Conservation (phyloP, 2,797 vertebrate genomes). For the Poecilia wingei region DNA sequence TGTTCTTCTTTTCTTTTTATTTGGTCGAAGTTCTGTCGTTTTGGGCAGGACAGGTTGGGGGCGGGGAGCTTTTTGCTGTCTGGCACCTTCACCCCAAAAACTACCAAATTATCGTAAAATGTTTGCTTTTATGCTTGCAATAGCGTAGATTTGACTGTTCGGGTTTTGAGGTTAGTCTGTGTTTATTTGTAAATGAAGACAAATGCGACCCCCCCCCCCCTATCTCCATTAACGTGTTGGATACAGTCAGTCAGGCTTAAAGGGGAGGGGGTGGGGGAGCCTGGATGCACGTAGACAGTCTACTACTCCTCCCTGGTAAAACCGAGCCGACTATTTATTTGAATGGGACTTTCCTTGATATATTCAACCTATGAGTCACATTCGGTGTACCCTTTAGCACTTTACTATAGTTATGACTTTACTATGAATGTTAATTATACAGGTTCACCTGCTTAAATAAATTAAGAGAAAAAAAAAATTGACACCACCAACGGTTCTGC, state of each 20-base stretch:
- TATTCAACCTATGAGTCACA: neutral
- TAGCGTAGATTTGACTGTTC: neutral
- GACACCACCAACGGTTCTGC: too few species aligned
- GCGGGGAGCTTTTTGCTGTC: conserved; percentile 24
- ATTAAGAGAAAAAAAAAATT: too few species aligned
- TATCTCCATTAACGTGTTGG: conserved; percentile 40
- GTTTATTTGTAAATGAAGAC: conserved; percentile 24
- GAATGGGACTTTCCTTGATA: neutral
- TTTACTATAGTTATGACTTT: neutral
- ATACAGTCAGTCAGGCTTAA: conserved; percentile 33
- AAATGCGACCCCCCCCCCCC: conserved; percentile 11
- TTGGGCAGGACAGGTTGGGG: conserved; percentile 59
- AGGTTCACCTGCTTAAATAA: neutral
- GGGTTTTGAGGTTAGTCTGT: neutral
- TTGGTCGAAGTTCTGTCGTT: conserved; percentile 32
- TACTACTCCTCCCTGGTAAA: conserved; percentile 49
- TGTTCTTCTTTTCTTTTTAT: neutral
- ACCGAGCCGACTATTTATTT: conserved; percentile 11
- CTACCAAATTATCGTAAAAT: neutral
- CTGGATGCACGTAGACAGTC: conserved; percentile 69
- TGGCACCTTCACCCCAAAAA: neutral
- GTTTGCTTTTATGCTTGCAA: neutral
- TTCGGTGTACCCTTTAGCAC: neutral
- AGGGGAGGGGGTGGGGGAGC: conserved; percentile 53
- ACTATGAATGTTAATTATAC: conserved; percentile 8